Evolutionary conservation across 2,113 vertebrate genomes (phyloP), one percentile per base, ranked within the genome.

Genomic region (Orycteropus afer): DNA sequence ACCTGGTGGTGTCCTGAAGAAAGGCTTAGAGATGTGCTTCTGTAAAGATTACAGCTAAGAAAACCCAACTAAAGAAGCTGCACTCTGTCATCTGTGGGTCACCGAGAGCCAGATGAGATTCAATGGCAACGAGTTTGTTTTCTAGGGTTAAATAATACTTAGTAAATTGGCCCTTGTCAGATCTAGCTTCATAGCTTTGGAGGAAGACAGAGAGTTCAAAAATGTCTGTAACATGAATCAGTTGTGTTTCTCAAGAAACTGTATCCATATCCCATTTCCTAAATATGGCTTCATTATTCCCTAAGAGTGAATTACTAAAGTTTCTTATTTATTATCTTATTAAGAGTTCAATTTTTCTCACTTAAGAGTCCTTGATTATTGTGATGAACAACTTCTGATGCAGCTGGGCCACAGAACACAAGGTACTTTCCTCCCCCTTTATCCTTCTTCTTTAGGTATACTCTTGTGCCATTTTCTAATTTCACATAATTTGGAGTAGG

Each of bases 361-460:
- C 18, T 32, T 42, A 12, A 27, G 4, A 17, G 22, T 59, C 40
- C n/a, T 34, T 27, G 15, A 7, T 61, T 17, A 65, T 2, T 12
- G 8, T 7, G 3, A 65, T 22, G 6, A 47, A 7, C 1, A 67
- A 14, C 5, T 59, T 92, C 47, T 11, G 3, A 10, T 32, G 8
- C 1, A 65, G 42, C 12, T 27, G n/a, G 12, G 29, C 3, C 65
- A 85, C 42, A 74, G 32, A 49, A 6, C 7, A 14, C 0, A 7
- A 8, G 22, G 7, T 1, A 23, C 55, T 55, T 5, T 10, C 55
- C 22, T 20, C 0, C 0, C 40, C 10, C 6, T 29, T 9, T 37
- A 3, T 84, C 27, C 4, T 63, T 2, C 6, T 37, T 77, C 71
- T 51, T 84, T n/a, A 67, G 37, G 27, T 27, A 82, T 6, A 13